These are phyloP conservation scores for Hetaerina titia DNA, from an alignment of 2,888 invertebrate genomes.

Conservation along the genomic window DNA sequence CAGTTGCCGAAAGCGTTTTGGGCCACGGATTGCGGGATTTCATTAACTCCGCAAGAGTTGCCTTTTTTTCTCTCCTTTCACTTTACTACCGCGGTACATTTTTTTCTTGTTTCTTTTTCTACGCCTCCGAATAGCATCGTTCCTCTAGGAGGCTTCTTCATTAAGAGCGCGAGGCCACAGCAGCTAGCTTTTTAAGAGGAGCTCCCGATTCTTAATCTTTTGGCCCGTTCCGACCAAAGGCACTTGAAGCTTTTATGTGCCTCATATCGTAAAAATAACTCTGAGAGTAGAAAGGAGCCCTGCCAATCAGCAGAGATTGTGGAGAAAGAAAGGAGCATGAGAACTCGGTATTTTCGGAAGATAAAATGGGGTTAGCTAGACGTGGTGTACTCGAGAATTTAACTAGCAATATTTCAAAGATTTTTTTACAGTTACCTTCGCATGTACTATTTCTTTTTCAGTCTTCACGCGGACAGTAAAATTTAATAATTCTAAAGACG, in stretches of 20 bases:
- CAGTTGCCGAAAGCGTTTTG: background rate
- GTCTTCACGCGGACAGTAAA: too few species aligned
- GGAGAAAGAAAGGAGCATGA: background rate
- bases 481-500: too few species aligned
- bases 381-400: background rate
- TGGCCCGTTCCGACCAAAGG: background rate
- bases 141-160: slow-evolving; percentile 1
- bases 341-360: background rate
- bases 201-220: background rate
- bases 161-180: background rate
- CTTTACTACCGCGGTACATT: background rate
- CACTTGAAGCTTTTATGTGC: background rate
- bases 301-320: background rate
- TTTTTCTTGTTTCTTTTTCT: background rate
- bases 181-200: background rate
- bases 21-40: background rate
- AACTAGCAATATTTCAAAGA: background rate
- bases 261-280: background rate
- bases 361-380: background rate
- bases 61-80: background rate
- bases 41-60: slow-evolving; percentile 2
- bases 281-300: background rate
- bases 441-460: too few species aligned
- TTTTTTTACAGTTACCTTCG: too few species aligned
- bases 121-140: background rate